Conservation (phyloP, 2,888 invertebrate genomes). For the Heliconius cydno region DNA sequence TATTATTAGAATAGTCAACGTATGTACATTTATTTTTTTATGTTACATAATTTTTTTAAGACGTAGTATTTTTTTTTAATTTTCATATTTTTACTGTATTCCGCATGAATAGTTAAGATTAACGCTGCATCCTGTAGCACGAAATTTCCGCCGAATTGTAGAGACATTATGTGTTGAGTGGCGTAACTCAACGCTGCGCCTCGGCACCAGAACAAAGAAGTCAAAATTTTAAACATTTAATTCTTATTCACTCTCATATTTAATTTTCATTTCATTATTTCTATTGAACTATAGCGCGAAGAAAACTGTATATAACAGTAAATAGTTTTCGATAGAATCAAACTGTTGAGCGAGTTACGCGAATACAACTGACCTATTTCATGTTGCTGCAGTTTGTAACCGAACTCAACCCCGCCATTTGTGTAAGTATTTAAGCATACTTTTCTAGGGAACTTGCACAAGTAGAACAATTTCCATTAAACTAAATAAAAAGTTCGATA, state of each 20-base stretch:
- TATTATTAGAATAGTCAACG: not conserved
- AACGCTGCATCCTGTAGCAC: too few species aligned
- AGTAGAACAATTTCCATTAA: slow-evolving; percentile 15
- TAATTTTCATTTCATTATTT: not conserved
- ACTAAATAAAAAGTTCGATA: slow-evolving; percentile 7
- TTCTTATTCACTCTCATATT: too few species aligned
- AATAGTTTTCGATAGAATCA: slow-evolving; percentile 26
- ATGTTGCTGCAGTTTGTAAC: slow-evolving; percentile 28
- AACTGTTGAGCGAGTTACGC: slow-evolving; percentile 15
- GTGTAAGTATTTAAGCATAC: slow-evolving; percentile 21
- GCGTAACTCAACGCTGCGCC: too few species aligned
- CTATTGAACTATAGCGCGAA: not conserved
- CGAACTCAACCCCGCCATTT: slow-evolving; percentile 14
- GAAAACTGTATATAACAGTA: slow-evolving; percentile 12
- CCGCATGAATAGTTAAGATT: too few species aligned
- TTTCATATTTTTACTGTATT: too few species aligned
- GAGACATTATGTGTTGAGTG: too few species aligned
- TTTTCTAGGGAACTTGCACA: slow-evolving; percentile 15
- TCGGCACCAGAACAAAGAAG: too few species aligned
- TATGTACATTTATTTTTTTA: not conserved
- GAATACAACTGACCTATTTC: slow-evolving; percentile 32
- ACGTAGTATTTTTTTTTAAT: too few species aligned
- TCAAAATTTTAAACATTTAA: too few species aligned
- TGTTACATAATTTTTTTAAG: too few species aligned
- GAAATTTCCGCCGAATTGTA: too few species aligned